Evolutionary conservation across 2,113 vertebrate genomes (phyloP), one percentile per base, ranked within the genome.

Genomic region (Lycocorax pyrrhopterus): DNA sequence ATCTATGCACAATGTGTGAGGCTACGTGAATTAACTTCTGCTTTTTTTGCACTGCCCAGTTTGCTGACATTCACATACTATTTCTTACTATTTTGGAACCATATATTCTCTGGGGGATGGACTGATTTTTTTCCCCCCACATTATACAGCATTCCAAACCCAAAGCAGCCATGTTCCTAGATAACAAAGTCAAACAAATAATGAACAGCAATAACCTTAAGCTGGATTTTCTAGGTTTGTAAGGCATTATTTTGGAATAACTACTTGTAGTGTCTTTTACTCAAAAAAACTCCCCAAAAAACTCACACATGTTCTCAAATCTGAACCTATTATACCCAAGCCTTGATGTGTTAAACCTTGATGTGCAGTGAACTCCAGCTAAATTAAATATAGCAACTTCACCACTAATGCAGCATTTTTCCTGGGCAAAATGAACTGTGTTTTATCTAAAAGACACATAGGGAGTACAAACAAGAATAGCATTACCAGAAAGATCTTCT

Each of bases 261-360:
- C 21, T 83, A 47, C 9, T 37, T 52, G 7, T 33, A 62, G 9
- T 33, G 35, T 35, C 27, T 63, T 74, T 86, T 49, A 58, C 15
- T 47, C 7, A 13, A 19, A 23, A 39, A 62, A n/a, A 55, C 33
- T 32, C 10, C 22, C 10, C 22, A 16, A 16, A 27, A 46, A 49
- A 17, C 0, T 0, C 10, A 63, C 27, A 39, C 2, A 12, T 0
- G 0, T 30, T 89, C 29, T 75, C 17, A 53, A 18, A 64, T n/a
- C 41, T 55, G 17, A 80, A 58, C 10, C 26, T 33, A 25, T 27
- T 84, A 58, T 89, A 75, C 19, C 46, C 13, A 73, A 58, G 16
- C n/a, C 33, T 59, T 46, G 18, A 75, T 58, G 12, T 12, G 18
- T 51, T 75, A 94, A 67, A 52, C 26, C 15, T 64, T 58, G 35